Conservation (phyloP, 2,888 invertebrate species). For the Plagodis pulveraria region DNA sequence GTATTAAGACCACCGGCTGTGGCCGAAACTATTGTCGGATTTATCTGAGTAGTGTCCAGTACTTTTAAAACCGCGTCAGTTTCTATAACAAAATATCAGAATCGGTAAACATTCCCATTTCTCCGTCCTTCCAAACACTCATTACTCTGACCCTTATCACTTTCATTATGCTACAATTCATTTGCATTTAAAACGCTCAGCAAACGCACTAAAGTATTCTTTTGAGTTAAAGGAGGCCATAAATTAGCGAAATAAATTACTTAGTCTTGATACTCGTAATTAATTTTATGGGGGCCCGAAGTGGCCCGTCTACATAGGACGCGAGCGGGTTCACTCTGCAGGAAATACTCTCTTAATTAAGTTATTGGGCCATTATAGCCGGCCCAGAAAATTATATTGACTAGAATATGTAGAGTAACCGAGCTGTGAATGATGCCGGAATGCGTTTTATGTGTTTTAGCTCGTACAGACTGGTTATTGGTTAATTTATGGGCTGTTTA, state of each 20-base stretch:
- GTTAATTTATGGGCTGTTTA: slow-evolving; percentile 16
- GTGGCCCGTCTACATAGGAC: slow-evolving; percentile 39
- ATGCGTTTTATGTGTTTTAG: slow-evolving; percentile 18
- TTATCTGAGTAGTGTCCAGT: neutral
- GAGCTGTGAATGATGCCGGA: slow-evolving; percentile 13
- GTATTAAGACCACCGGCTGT: too few species aligned
- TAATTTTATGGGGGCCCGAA: slow-evolving; percentile 47
- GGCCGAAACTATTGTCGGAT: too few species aligned
- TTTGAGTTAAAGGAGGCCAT: slow-evolving; percentile 32
- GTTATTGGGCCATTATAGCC: slow-evolving; percentile 59
- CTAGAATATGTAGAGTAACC: slow-evolving; percentile 35
- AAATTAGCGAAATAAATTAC: slow-evolving; percentile 46
- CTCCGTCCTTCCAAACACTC: slow-evolving; percentile 1
- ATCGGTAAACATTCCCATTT: slow-evolving; percentile 1
- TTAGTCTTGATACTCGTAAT: slow-evolving; percentile 37
- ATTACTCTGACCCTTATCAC: slow-evolving; percentile 25
- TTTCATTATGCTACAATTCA: slow-evolving; percentile 29
- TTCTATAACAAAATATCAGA: neutral
- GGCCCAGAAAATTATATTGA: slow-evolving; percentile 40
- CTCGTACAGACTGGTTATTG: slow-evolving; percentile 12
- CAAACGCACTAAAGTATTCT: slow-evolving; percentile 30
- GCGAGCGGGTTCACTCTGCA: slow-evolving; percentile 29
- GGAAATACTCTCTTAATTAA: slow-evolving; percentile 67
- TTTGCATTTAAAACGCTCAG: slow-evolving; percentile 35
- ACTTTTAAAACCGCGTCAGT: neutral